Percentiles rank a stretch among this genome's conserved stretches.
Conservation (phyloP, 2,888 invertebrate species). For the Smittia sp. region DNA sequence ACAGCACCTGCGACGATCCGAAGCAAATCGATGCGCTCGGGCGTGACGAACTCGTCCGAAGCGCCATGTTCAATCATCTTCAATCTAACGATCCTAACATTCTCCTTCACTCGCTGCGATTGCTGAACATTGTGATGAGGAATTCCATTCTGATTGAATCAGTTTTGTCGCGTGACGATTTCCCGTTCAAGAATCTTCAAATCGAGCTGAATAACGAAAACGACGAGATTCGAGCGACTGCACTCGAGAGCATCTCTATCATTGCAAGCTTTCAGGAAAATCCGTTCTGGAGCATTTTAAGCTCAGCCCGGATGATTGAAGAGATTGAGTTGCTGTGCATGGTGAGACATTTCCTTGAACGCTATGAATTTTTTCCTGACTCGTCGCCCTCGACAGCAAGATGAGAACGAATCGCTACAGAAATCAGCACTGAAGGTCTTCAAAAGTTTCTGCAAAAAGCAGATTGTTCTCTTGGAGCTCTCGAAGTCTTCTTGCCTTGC, state of each 20-base stretch:
- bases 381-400: background rate
- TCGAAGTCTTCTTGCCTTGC: background rate
- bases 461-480: background rate
- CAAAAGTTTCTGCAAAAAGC: slow-evolving; percentile 14
- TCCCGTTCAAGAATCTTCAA: slow-evolving; percentile 29
- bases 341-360: slow-evolving; percentile 14
- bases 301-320: slow-evolving; percentile 20
- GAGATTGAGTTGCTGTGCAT: background rate
- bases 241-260: slow-evolving; percentile 22
- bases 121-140: slow-evolving; percentile 11
- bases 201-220: slow-evolving; percentile 22
- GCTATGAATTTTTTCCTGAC: background rate
- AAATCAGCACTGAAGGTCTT: slow-evolving; percentile 11
- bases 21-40: slow-evolving; percentile 5
- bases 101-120: slow-evolving; percentile 16
- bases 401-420: background rate
- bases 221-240: background rate
- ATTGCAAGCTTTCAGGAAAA: background rate
- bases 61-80: background rate
- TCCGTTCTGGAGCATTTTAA: slow-evolving; percentile 15
- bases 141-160: slow-evolving; percentile 20
- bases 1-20: background rate
- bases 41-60: background rate
- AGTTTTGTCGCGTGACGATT: slow-evolving; percentile 7
- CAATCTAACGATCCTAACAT: slow-evolving; percentile 22